Base-by-base conservation (phyloP, 2,797 vertebrate genomes). In the Avahi laniger region DNA sequence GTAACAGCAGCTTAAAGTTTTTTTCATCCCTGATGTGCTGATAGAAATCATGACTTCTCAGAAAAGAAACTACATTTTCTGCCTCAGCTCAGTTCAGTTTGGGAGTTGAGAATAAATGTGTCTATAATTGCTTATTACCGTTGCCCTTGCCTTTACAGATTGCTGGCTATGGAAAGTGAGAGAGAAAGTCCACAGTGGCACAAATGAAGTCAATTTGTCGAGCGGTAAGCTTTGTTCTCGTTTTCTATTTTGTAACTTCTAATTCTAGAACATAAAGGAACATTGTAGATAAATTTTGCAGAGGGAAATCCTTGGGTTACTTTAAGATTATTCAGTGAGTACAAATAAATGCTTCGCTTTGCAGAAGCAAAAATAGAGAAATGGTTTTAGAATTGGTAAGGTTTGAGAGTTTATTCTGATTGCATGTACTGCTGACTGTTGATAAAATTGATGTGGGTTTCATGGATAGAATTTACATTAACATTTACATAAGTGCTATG, bases 1-100 rank as follows among this genome's bases (percentile, higher is more conserved):
- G 46, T 33, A 67, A 24, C 38, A 94, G 35, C 28, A 70, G 26
- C 15, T 70, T 92, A 52, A 83, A 43, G 2, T 24, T 85, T 61
- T 75, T 18, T 87, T 69, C 28, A 38, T 15, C 61, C 57, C 24
- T 89, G 18, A 86, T 82, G 63, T 69, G 24, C 63, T 89, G 79
- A 95, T 61, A 69, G 65, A 94, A 94, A 85, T 92, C 61, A 76
- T 80, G 50, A 75, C 46, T 91, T 96, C 84, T 96, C 54, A 91
- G 57, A 94, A 94, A 11, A 28, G 52, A 97, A 96, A 80, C 75
- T 79, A 65, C 85, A 95, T 83, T 97, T 91, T 95, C 94, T 96
- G 91, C 82, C 50, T 94, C 52, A 96, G 91, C 35, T 96, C 50
- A 93, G 73, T 33, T 96, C 83, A 96, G 1, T 72, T 90, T 95